These are phyloP conservation scores for Daboia siamensis DNA, from an alignment of 2,113 vertebrate species.

Conservation along the genomic window DNA sequence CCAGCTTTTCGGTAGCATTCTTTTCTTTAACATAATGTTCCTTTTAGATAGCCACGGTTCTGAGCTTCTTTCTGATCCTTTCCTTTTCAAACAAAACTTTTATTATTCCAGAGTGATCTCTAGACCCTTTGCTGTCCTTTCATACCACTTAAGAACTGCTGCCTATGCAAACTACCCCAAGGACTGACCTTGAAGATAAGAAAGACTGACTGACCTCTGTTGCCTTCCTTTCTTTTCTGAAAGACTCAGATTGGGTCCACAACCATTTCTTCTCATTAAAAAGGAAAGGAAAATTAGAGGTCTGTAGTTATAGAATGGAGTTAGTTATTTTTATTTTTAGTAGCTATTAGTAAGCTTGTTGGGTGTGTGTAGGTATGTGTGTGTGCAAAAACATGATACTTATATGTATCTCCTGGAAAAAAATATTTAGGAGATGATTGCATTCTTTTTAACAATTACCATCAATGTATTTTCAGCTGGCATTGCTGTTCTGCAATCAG, in stretches of 20 bases:
- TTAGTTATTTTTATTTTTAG: not conserved
- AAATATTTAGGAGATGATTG: not conserved
- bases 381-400: not conserved
- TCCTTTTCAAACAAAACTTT: not conserved
- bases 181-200: not conserved
- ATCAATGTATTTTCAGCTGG: not conserved
- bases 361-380: too few relatives aligned
- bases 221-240: not conserved
- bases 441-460: not conserved
- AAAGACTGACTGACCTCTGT: not conserved
- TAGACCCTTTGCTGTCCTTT: not conserved
- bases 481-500: not conserved
- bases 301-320: not conserved
- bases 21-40: not conserved
- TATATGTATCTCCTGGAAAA: not conserved
- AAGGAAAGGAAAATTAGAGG: not conserved
- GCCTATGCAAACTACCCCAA: not conserved
- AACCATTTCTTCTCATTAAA: not conserved
- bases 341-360: not conserved
- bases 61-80: not conserved
- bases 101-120: not conserved
- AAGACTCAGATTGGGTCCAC: not conserved
- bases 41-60: not conserved
- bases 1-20: not conserved
- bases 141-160: not conserved